A percentile compares a stretch with the other conserved stretches of the same genome.
Conservation (phyloP, 2,888 invertebrate genomes). For the Nomada hirtipes region DNA sequence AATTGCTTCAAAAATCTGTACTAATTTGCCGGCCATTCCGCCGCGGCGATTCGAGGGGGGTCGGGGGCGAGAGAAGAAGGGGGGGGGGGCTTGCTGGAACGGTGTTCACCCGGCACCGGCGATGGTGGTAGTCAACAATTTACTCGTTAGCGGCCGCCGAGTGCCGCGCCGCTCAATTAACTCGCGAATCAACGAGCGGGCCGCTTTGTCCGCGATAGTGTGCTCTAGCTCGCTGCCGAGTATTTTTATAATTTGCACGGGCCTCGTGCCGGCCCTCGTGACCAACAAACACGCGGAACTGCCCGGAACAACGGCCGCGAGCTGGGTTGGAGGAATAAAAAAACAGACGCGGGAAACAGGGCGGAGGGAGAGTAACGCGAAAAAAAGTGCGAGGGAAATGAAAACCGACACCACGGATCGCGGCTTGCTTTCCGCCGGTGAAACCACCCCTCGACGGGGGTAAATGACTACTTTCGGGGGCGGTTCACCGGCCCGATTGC, state of each 20-base stretch:
- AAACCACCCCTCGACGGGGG: constrained; percentile 46
- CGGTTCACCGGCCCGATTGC: constrained; percentile 43
- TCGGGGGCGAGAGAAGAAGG: not conserved
- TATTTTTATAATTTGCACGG: constrained; percentile 75
- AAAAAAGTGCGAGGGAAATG: constrained; percentile 64
- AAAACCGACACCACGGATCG: constrained; percentile 65
- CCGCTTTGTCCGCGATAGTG: constrained; percentile 71
- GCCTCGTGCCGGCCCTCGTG: constrained; percentile 56
- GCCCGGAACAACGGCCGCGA: constrained; percentile 58
- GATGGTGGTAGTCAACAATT: constrained; percentile 77
- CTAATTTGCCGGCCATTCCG: constrained; percentile 70
- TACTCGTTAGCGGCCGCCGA: constrained; percentile 81
- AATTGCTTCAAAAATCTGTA: constrained; percentile 78
- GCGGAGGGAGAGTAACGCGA: constrained; percentile 31
- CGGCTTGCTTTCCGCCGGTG: constrained; percentile 59
- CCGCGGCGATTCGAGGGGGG: constrained; percentile 10
- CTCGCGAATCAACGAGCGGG: constrained; percentile 75
- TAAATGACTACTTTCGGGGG: constrained; percentile 67
- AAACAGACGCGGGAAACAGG: not conserved
- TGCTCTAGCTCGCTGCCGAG: constrained; percentile 41
- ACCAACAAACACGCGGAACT: constrained; percentile 66
- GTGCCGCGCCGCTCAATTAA: constrained; percentile 81
- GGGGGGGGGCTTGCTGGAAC: constrained; percentile 18
- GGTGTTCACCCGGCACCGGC: constrained; percentile 48
- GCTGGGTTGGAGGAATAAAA: not conserved